A percentile compares a stretch with the other conserved stretches of the same genome.
Evolutionary conservation across 2,888 invertebrate genomes (phyloP).

Genomic region (Imbricaverruca yamaguchii): DNA sequence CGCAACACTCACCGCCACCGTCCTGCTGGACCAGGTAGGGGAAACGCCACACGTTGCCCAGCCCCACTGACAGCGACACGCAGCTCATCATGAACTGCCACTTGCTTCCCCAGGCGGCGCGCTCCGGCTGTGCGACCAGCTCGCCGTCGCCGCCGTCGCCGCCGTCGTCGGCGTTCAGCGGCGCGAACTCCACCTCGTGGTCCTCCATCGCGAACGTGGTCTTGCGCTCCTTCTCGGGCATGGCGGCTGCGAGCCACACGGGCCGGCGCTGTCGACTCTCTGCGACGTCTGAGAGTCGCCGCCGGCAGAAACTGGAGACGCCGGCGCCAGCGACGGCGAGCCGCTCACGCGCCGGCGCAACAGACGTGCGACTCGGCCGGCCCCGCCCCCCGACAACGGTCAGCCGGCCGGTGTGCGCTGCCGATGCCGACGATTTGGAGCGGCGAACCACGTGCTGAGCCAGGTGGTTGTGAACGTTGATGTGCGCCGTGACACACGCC

Average conservation of each 20-base stretch:
- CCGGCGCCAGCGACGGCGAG: not conserved
- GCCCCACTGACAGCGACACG: conserved; percentile 55
- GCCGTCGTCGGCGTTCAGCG: conserved; percentile 32
- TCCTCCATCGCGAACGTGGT: conserved; percentile 8
- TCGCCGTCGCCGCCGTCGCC: conserved; percentile 30
- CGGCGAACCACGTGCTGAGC: too few species aligned
- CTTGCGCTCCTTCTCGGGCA: conserved; percentile 20
- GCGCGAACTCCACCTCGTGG: conserved; percentile 30
- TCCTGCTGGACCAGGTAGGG: conserved; percentile 57
- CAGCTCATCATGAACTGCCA: conserved; percentile 54
- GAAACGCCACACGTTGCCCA: conserved; percentile 57
- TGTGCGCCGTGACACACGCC: too few species aligned
- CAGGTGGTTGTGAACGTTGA: too few species aligned
- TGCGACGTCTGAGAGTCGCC: not conserved
- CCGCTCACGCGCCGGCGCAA: too few species aligned
- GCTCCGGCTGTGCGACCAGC: conserved; percentile 22
- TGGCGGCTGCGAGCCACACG: not conserved
- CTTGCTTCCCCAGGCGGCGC: conserved; percentile 33
- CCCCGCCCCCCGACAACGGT: too few species aligned
- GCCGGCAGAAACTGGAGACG: not conserved
- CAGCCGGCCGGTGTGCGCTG: too few species aligned
- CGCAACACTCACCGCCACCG: conserved; percentile 48
- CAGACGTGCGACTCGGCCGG: not conserved
- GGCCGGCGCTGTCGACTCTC: too few species aligned
- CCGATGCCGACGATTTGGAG: too few species aligned